Conservation (phyloP, 2,113 vertebrate species). For the Nicator chloris region DNA sequence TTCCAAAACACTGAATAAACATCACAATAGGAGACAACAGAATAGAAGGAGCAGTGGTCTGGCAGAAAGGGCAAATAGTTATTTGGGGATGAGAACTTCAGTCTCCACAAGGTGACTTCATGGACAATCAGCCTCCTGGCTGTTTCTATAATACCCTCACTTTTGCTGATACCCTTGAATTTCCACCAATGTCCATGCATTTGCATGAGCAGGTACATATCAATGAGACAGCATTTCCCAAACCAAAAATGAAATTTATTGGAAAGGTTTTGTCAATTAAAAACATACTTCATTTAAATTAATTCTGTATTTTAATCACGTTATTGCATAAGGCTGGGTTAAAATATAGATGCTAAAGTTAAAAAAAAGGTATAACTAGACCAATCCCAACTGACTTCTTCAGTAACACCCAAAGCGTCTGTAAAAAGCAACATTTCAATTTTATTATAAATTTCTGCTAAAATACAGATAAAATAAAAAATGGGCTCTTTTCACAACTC, state of each 20-base stretch:
- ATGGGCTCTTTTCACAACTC: background rate
- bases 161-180: background rate
- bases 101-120: background rate
- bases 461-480: background rate
- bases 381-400: background rate
- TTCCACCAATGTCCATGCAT: background rate
- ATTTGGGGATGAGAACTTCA: background rate
- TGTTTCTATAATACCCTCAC: background rate
- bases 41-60: background rate
- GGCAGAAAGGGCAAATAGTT: background rate
- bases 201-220: background rate
- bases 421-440: background rate
- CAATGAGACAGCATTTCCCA: background rate
- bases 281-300: background rate
- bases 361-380: background rate
- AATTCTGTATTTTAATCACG: background rate
- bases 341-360: background rate
- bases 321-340: background rate
- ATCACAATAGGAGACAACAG: background rate
- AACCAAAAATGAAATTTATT: background rate
- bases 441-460: background rate
- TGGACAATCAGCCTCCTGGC: background rate
- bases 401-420: background rate
- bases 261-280: background rate
- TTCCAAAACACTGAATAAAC: background rate